Percentiles rank a stretch among this genome's conserved stretches.
Conservation (phyloP, 2,113 vertebrate genomes). For the Carlito syrichta region DNA sequence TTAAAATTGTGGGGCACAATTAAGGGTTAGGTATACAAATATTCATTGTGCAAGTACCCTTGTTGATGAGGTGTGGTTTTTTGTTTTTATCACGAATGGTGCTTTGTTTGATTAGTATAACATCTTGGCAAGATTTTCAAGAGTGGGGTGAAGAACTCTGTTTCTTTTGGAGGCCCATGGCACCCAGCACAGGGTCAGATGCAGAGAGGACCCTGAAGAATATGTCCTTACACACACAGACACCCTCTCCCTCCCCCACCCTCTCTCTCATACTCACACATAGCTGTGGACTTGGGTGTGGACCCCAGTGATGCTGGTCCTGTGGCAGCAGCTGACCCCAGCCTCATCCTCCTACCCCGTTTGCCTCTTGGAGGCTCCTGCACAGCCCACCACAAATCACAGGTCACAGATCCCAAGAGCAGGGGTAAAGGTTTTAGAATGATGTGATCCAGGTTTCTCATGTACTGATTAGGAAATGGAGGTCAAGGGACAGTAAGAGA, state of each 20-base stretch:
- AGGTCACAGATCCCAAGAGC: background rate
- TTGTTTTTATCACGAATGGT: background rate
- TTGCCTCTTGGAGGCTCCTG: background rate
- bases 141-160: background rate
- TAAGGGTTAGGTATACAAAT: too few relatives aligned
- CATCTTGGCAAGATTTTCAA: background rate
- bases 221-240: background rate
- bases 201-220: background rate
- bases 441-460: background rate
- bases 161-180: background rate
- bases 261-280: background rate
- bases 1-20: too few relatives aligned
- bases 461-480: background rate
- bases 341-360: accelerated
- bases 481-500: background rate
- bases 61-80: too few relatives aligned
- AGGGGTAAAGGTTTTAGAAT: background rate
- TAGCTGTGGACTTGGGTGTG: background rate
- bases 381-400: background rate
- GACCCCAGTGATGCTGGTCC: background rate
- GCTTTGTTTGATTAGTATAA: background rate
- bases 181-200: background rate
- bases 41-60: too few relatives aligned
- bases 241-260: too few relatives aligned
- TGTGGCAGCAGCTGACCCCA: background rate